Percentiles rank a stretch among this genome's conserved stretches.
Evolutionary conservation across 2,888 invertebrate species (phyloP).

Genomic region (Eutolmus rufibarbis): DNA sequence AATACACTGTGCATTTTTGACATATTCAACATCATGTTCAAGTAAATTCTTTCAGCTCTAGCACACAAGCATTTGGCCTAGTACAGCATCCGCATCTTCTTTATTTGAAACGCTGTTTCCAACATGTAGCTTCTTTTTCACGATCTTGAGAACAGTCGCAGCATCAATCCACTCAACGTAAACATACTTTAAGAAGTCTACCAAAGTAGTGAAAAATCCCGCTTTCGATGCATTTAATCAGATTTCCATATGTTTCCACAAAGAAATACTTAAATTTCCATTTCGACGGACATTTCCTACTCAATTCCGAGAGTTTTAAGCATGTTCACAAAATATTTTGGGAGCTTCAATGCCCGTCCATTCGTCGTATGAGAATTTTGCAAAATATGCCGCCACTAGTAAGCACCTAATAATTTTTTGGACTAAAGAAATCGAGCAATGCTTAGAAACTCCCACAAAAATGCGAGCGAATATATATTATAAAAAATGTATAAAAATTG

Average conservation of each 20-base stretch:
- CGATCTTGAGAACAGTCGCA: conserved; percentile 66
- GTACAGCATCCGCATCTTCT: too few relatives aligned
- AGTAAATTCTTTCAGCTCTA: too few relatives aligned
- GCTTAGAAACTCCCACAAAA: conserved; percentile 65
- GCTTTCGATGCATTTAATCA: conserved; percentile 68
- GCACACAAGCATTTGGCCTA: too few relatives aligned
- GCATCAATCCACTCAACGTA: conserved; percentile 64
- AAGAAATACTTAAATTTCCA: conserved; percentile 66
- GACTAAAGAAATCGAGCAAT: conserved; percentile 64
- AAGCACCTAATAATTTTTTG: conserved; percentile 68
- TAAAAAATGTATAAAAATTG: too few relatives aligned
- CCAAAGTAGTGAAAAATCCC: conserved; percentile 75
- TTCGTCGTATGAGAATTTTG: conserved; percentile 71
- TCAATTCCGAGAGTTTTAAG: conserved; percentile 68
- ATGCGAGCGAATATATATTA: too few relatives aligned
- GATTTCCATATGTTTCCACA: conserved; percentile 65
- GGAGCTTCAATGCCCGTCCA: conserved; percentile 68
- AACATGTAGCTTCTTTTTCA: conserved; percentile 73
- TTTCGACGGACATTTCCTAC: conserved; percentile 67
- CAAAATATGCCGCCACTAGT: conserved; percentile 65
- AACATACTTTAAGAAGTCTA: conserved; percentile 65
- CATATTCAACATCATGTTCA: too few relatives aligned
- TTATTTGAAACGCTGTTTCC: conserved; percentile 56
- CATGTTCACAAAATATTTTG: conserved; percentile 69
- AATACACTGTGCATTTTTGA: too few relatives aligned